Base-by-base conservation (phyloP, 2,797 vertebrate species). In the Linurgus olivaceus region DNA sequence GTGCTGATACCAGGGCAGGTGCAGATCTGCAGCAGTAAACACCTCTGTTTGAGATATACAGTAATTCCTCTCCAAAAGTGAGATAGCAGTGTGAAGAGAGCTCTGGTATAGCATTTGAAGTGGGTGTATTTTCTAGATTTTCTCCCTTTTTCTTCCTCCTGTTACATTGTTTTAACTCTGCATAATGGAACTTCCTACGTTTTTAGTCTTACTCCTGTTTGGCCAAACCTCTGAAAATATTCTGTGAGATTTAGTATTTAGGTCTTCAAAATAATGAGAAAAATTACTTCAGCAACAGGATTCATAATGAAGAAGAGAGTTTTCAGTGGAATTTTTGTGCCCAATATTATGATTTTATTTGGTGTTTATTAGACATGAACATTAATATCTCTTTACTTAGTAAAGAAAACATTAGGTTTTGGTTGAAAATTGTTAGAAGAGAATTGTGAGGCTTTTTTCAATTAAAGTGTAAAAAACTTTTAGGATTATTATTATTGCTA, bases 1-100 rank as follows among this genome's bases (percentile, higher is more conserved):
- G 17, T 8, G 3, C 16, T 54, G 55, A 54, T 85, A 70, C 13
- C 44, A 4, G 55, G 51, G 24, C 0, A 0, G 1, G 29, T 55
- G 18, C 0, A 5, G 54, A 35, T 54, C 47, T 73, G 35, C 37
- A 66, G 51, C 44, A 35, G 7, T 44, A 10, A 10, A 47, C 26
- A 26, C 7, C 33, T 58, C 21, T 75, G 14, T 50, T 33, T 31
- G 44, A 85, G 51, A 18, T 16, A 21, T 25, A 19, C 25, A 55
- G 24, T 75, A 38, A 73, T 55, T 85, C 55, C 31, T 66, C 28
- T 71, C 16, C 6, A 24, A 66, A 63, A 51, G 45, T 51, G 8
- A 48, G 52, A 29, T 26, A 44, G 19, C 10, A 9, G 16, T 51
- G 28, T 33, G 52, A 58, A 18, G 11, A 40, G 44, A 73, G 28